Conservation (phyloP, 1,140 invertebrate species). For the Hylaeus volcanicus region DNA sequence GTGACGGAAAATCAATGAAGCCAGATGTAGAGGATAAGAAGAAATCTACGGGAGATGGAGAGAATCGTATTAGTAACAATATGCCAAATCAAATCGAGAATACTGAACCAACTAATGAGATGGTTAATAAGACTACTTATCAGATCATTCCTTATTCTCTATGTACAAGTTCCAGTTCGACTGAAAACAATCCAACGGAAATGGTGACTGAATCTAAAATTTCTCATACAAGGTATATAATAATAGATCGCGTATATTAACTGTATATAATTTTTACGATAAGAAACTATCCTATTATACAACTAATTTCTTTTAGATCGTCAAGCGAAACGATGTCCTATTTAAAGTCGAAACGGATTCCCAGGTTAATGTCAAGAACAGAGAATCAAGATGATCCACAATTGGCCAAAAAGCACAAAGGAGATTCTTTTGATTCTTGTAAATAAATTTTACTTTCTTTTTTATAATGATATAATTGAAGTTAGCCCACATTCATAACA, state of each 20-base stretch:
- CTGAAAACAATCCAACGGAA: constrained; percentile 64
- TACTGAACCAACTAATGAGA: constrained; percentile 40
- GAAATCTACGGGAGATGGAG: constrained; percentile 53
- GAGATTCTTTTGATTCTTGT: constrained; percentile 76
- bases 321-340: constrained; percentile 71
- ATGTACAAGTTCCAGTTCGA: constrained; percentile 58
- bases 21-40: constrained; percentile 69
- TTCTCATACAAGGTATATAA: constrained; percentile 43
- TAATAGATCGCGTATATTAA: too few relatives aligned
- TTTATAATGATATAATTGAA: constrained; percentile 61
- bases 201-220: constrained; percentile 59
- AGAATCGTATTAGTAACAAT: constrained; percentile 49
- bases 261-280: not conserved
- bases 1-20: constrained; percentile 62
- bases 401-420: constrained; percentile 75
- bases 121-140: constrained; percentile 53
- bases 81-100: constrained; percentile 47
- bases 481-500: constrained; percentile 51
- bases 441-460: constrained; percentile 79
- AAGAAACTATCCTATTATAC: not conserved
- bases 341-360: constrained; percentile 76
- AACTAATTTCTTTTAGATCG: constrained; percentile 59
- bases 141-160: constrained; percentile 69
- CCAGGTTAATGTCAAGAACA: constrained; percentile 72
- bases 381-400: constrained; percentile 71